Evolutionary conservation across 1,140 invertebrate species (phyloP).

Genomic region (Lamellibrachia luymesi): DNA sequence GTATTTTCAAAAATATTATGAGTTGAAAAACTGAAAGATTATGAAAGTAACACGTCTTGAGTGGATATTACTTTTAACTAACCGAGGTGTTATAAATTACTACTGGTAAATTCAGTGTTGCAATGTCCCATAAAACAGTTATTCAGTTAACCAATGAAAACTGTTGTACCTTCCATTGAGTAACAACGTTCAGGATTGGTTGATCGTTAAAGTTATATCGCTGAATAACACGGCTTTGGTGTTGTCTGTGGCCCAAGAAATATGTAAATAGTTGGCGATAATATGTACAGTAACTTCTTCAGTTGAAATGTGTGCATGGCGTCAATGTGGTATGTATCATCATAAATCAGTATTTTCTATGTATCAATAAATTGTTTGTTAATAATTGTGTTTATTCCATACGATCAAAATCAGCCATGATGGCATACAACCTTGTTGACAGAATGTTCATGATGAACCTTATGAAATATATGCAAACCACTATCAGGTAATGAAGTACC

Average conservation of each 20-base stretch:
- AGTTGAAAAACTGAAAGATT: no score
- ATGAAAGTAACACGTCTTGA: no score
- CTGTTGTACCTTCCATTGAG: no score
- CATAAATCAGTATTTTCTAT: background rate
- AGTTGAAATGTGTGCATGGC: background rate
- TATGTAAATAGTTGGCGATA: background rate
- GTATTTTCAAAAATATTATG: no score
- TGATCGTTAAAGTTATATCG: background rate
- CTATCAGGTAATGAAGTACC: no score
- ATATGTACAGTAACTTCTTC: background rate
- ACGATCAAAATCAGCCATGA: background rate
- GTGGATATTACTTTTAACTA: no score
- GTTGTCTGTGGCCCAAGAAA: background rate
- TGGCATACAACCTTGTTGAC: no score
- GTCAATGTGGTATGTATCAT: background rate
- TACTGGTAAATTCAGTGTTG: background rate
- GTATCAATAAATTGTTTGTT: slow-evolving; percentile 6
- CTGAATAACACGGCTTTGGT: background rate
- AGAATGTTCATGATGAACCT: no score
- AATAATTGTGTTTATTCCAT: background rate
- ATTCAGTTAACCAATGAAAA: no score
- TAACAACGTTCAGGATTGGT: background rate
- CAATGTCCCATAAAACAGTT: no score
- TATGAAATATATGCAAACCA: no score
- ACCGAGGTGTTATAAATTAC: background rate